Base-by-base conservation (phyloP, 1,140 invertebrate species). In the Leptopilina boulardi region DNA sequence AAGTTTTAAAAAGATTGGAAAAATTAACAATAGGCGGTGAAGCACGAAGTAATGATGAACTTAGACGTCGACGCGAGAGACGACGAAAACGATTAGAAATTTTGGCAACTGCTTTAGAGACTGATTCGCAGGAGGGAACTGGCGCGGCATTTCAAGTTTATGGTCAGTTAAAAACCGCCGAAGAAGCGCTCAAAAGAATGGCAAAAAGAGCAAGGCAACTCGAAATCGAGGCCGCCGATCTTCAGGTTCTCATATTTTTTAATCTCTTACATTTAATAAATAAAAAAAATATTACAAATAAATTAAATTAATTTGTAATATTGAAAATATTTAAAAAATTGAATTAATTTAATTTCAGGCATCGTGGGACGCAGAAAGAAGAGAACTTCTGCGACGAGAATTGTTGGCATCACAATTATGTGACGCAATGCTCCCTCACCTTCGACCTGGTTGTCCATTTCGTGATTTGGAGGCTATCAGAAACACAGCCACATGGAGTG, bases 11-110 rank as follows among this genome's bases (percentile, higher is more conserved):
- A 18, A 82, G 85, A 30, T 66, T 91, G 38, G 90, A 90, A 23
- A 87, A 86, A 59, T 72, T 91, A 30, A 91, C 90, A 0, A 91
- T 91, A 18, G 90, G 90, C 1, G 90, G 90, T 21, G 90, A 91
- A 41, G 88, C 86, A 0, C 82, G 86, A 1, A 87, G 83, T 0
- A 87, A 91, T 75, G 75, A 78, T 9, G 89, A 90, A 70, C 71
- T 90, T 5, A 85, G 78, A 3, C 88, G 80, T 18, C 76, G 90
- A 1, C 79, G 90, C 0, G 90, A 91, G 23, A 87, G 87, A 18
- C 85, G 90, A 26, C 83, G 90, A 2, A 91, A 86, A 34, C 83
- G 88, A 21, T 78, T 91, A 4, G 87, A 88, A 54, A 84, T 86
- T n/a, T 78, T 91, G 5, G 90, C 87, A 1, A 83, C 87, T 11